A percentile compares a stretch with the other conserved stretches of the same genome.
These are phyloP conservation scores for Epinephelus malabaricus DNA, from an alignment of 2,797 vertebrate species.

Conservation along the genomic window DNA sequence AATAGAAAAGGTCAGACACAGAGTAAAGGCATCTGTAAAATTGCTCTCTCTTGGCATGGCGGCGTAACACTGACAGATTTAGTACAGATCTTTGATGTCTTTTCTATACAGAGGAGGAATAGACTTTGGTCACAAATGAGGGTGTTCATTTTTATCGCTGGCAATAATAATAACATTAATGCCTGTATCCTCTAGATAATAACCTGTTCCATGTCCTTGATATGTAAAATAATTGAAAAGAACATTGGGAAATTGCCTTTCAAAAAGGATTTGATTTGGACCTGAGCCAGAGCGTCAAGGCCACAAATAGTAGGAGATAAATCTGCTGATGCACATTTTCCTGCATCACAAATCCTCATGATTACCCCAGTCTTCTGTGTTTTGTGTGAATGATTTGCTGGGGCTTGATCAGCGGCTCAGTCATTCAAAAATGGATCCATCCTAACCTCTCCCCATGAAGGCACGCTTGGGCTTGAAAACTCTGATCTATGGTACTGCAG, in stretches of 20 bases:
- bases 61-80: slow-evolving; percentile 64
- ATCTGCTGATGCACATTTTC: slow-evolving; percentile 74
- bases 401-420: slow-evolving; percentile 72
- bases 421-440: slow-evolving; percentile 77
- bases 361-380: slow-evolving; percentile 73
- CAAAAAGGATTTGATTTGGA: slow-evolving; percentile 72
- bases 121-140: slow-evolving; percentile 59
- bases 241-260: slow-evolving; percentile 67
- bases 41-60: slow-evolving; percentile 55
- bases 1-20: slow-evolving; percentile 81
- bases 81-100: slow-evolving; percentile 57
- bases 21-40: slow-evolving; percentile 73
- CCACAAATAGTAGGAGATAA: slow-evolving; percentile 70
- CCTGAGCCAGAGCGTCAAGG: slow-evolving; percentile 55
- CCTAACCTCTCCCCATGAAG: slow-evolving; percentile 66
- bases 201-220: slow-evolving; percentile 64
- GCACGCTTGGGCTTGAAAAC: slow-evolving; percentile 73
- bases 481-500: slow-evolving; percentile 83
- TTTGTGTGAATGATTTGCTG: slow-evolving; percentile 76
- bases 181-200: slow-evolving; percentile 61
- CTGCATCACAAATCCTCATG: slow-evolving; percentile 79
- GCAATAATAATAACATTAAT: slow-evolving; percentile 69
- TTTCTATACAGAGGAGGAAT: slow-evolving; percentile 44
- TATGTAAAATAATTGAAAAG: slow-evolving; percentile 69
- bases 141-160: slow-evolving; percentile 58